These are phyloP conservation scores for Bufotes viridis DNA, from an alignment of 2,797 vertebrate species.

Conservation along the genomic window DNA sequence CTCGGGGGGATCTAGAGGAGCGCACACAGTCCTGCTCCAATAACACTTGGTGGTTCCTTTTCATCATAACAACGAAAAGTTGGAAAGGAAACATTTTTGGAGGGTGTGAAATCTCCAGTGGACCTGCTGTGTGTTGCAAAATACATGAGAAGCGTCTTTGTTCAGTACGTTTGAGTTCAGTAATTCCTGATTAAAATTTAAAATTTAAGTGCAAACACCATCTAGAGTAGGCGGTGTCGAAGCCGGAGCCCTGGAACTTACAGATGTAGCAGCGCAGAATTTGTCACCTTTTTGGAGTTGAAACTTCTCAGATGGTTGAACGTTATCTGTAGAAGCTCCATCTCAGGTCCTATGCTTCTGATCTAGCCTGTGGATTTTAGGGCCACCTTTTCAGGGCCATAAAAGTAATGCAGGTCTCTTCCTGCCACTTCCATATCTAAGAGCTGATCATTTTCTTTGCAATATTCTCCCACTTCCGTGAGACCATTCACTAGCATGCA, in stretches of 20 bases:
- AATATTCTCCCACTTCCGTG: too few relatives aligned
- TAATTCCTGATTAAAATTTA: background rate
- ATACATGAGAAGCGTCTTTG: background rate
- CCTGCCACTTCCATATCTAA: too few relatives aligned
- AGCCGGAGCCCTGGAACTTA: background rate
- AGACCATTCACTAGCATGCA: too few relatives aligned
- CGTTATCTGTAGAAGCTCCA: too few relatives aligned
- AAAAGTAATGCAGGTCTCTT: too few relatives aligned
- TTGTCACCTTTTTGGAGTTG: too few relatives aligned
- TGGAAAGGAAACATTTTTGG: background rate
- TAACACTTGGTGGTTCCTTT: background rate
- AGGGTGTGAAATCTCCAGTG: background rate
- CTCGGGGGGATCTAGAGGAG: background rate
- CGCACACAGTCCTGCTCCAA: background rate
- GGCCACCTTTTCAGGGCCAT: too few relatives aligned
- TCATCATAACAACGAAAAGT: background rate
- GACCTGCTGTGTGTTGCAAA: background rate
- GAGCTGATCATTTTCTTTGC: too few relatives aligned
- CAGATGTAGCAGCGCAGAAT: background rate
- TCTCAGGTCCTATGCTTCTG: too few relatives aligned
- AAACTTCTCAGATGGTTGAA: too few relatives aligned
- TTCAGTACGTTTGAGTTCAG: background rate
- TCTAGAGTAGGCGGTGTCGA: background rate
- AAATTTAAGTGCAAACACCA: background rate
- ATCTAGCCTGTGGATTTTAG: too few relatives aligned